These are phyloP conservation scores for Amphiura filiformis DNA, from an alignment of 35 echinoderm and acorn worm genomes.

Conservation along the genomic window DNA sequence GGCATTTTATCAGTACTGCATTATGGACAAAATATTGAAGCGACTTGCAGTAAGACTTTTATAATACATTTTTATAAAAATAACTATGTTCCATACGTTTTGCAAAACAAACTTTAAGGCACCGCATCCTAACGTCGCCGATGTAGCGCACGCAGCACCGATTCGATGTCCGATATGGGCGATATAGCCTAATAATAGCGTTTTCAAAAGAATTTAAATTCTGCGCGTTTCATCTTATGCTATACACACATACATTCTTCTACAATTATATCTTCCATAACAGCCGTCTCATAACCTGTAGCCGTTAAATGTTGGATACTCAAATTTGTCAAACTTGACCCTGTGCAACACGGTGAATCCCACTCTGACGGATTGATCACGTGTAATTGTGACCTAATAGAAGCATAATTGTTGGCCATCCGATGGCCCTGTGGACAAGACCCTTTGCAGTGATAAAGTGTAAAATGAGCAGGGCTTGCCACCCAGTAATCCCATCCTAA, in stretches of 20 bases:
- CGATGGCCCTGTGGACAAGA: not conserved
- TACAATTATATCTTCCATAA: constrained; percentile 4
- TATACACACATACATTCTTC: not conserved
- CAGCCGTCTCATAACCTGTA: not conserved
- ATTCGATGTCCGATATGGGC: too few relatives aligned
- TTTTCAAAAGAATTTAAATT: too few relatives aligned
- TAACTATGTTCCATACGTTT: too few relatives aligned
- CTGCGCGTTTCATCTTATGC: too few relatives aligned
- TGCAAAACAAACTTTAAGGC: too few relatives aligned
- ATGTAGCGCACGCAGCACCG: too few relatives aligned
- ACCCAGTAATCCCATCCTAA: not conserved
- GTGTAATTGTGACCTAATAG: not conserved
- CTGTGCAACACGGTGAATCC: not conserved
- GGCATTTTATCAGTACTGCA: too few relatives aligned
- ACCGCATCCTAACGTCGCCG: too few relatives aligned
- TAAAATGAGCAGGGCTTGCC: not conserved
- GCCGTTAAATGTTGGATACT: not conserved
- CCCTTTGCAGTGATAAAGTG: not conserved
- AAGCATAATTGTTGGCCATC: not conserved
- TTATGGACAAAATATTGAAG: too few relatives aligned
- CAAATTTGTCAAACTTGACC: not conserved
- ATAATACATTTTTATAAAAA: too few relatives aligned
- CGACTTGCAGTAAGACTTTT: too few relatives aligned
- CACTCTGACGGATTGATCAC: not conserved
- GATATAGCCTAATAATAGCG: too few relatives aligned